Evolutionary conservation across 2,888 invertebrate genomes (phyloP), one percentile per base, ranked within the genome.

Genomic region (Drosophila hawaiiensis): DNA sequence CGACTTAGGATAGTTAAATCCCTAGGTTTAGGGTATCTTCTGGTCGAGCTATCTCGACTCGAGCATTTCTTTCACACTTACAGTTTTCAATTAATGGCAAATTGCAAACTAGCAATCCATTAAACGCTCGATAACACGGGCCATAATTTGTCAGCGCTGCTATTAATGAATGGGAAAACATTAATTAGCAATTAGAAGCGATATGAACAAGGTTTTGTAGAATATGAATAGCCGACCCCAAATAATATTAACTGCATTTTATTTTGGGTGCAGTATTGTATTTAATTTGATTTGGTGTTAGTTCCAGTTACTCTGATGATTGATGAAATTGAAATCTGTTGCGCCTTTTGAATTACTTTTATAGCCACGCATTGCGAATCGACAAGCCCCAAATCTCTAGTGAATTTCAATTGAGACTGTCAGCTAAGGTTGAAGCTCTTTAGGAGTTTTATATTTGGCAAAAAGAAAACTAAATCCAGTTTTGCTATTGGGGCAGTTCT

Each of bases 141-240:
- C 69, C 72, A 74, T 80, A 76, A 87, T 87, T 85, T 89, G 85
- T 84, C 87, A 85, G 88, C 53, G 50, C 60, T 58, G 71, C 73
- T 72, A 74, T 82, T 80, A 82, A 75, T 65, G 73, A 73, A 64
- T 72, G 69, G 55, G 68, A 68, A 68, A 78, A 81, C 80, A 84
- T 87, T 82, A 84, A 87, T 87, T 84, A 84, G 73, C 83, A 78
- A 87, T 87, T 84, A 83, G 76, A 79, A 56, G 67, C 72, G 78
- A 66, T 73, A 70, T 43, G 71, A 78, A 69, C 80, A 84, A 82
- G 80, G 84, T 81, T 86, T 65, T 68, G 54, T 70, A 79, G 67
- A 72, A 69, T 76, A 29, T 41, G 55, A 58, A 37, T 53, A 22
- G 14, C 19, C 29, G 50, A 64, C 60, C 58, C 29, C 41, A 64